A percentile compares a stretch with the other conserved stretches of the same genome.
These are phyloP conservation scores for Capreolus pygargus DNA, from an alignment of 2,113 vertebrate genomes.

Conservation along the genomic window DNA sequence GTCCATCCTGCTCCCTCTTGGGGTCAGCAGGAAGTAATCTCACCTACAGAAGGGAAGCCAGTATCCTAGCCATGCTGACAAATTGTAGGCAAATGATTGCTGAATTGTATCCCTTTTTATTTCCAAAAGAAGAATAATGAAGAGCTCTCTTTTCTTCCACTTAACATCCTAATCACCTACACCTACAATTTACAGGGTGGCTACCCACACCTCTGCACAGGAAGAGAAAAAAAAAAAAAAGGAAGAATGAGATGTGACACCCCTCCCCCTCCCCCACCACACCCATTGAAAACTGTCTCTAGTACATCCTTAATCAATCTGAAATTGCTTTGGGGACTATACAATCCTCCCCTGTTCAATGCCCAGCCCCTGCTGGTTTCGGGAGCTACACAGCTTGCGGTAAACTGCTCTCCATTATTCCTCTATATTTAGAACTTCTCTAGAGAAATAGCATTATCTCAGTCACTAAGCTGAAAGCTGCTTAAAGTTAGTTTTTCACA, in stretches of 20 bases:
- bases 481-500: constrained; percentile 56
- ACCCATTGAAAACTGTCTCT: not conserved
- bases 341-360: not conserved
- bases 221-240: not conserved
- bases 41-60: not conserved
- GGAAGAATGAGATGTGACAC: not conserved
- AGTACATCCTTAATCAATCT: not conserved
- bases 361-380: not conserved
- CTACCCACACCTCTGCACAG: not conserved
- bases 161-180: not conserved
- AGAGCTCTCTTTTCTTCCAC: constrained; percentile 22
- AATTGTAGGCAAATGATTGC: not conserved
- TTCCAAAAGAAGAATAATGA: constrained; percentile 43
- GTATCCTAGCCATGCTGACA: not conserved
- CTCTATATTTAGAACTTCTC: constrained; percentile 55
- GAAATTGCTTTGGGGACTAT: not conserved
- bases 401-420: constrained; percentile 2
- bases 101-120: not conserved
- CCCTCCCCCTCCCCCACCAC: not conserved
- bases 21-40: constrained; percentile 42
- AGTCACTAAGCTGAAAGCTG: constrained; percentile 5
- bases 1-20: not conserved
- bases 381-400: constrained; percentile 35
- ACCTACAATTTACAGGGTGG: not conserved
- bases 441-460: constrained; percentile 54